These are phyloP conservation scores for Nannoperca obscura DNA, from an alignment of 2,797 vertebrate genomes.

Conservation along the genomic window DNA sequence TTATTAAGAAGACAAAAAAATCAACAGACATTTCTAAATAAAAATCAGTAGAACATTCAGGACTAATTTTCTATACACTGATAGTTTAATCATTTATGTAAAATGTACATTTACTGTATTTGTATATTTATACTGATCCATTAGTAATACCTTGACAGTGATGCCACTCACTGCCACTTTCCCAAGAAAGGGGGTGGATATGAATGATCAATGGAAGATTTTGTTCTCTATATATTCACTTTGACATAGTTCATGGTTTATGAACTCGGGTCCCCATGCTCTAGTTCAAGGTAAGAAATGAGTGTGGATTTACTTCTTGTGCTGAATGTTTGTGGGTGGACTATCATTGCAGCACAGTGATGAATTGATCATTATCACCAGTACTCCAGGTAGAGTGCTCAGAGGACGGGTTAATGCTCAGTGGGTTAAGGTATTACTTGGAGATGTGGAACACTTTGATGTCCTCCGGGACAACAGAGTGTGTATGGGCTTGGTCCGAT, in stretches of 20 bases:
- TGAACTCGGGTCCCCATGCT: slow-evolving; percentile 11
- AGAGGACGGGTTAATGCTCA: slow-evolving; percentile 75
- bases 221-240: slow-evolving; percentile 14
- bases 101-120: not conserved
- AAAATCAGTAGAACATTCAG: not conserved
- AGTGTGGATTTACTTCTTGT: slow-evolving; percentile 46
- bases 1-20: not conserved
- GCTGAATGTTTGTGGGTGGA: slow-evolving; percentile 46
- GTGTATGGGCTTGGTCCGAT: slow-evolving; percentile 43
- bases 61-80: not conserved
- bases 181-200: not conserved
- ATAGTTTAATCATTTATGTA: not conserved
- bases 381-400: slow-evolving; percentile 74
- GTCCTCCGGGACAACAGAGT: slow-evolving; percentile 73
- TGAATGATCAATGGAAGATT: not conserved
- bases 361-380: slow-evolving; percentile 79
- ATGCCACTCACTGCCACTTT: not conserved
- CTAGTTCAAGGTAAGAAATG: slow-evolving; percentile 31
- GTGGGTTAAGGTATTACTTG: slow-evolving; percentile 83
- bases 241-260: slow-evolving; percentile 6
- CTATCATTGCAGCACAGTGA: slow-evolving; percentile 31
- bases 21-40: not conserved
- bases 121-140: slow-evolving; percentile 6
- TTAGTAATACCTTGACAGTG: not conserved
- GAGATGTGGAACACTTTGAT: slow-evolving; percentile 85